Evolutionary conservation across 2,113 vertebrate genomes (phyloP).

Genomic region (Cephalopterus ornatus): DNA sequence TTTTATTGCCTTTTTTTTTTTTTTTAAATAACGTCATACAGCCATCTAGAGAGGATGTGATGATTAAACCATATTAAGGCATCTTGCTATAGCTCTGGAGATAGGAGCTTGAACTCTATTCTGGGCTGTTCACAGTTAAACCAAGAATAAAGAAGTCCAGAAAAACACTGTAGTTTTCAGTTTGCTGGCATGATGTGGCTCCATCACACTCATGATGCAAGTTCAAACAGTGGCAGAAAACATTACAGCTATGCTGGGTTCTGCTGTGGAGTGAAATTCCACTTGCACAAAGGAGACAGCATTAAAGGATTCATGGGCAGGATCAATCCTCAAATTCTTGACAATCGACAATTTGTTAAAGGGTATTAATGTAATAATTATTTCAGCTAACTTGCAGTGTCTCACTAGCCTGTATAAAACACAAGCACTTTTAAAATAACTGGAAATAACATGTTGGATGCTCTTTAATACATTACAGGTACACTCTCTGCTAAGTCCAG

Average conservation of each 20-base stretch:
- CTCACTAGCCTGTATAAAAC: background rate
- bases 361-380: background rate
- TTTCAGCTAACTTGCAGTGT: background rate
- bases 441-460: background rate
- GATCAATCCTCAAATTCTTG: background rate
- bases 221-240: constrained; percentile 24
- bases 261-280: background rate
- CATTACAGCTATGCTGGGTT: background rate
- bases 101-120: background rate
- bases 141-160: background rate
- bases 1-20: background rate
- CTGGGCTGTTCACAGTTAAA: background rate
- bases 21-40: background rate
- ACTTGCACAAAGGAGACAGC: background rate
- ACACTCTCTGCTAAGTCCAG: background rate
- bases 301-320: background rate
- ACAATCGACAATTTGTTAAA: background rate
- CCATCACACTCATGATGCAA: background rate
- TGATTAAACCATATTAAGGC: constrained; percentile 61
- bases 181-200: background rate
- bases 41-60: constrained; percentile 13
- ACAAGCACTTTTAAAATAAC: background rate
- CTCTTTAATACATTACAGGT: background rate
- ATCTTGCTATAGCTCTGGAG: background rate
- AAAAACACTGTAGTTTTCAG: background rate